Base-by-base conservation (phyloP, 2,888 invertebrate genomes). In the Anthoptus insignis region DNA sequence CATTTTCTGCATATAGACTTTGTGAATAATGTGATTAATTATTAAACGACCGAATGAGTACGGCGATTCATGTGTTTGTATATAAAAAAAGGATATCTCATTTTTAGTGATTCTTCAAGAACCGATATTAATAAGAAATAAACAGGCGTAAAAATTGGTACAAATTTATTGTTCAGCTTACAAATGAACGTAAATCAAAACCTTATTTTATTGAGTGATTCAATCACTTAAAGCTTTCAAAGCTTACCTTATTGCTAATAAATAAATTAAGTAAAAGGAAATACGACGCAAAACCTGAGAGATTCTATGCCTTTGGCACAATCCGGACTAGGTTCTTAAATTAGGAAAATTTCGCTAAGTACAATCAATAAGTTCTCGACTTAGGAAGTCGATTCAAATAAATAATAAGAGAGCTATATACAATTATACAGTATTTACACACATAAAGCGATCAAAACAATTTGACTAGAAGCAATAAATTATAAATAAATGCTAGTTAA, bases 231-330 rank as follows among this genome's bases (percentile, higher is more conserved):
- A 81, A 83, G 89, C 88, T 88, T 87, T 81, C 80, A 71, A 88
- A 89, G 89, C 91, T 84, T 74, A 73, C 69, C 69, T 77, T 77
- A 75, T 66, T 75, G 74, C 45, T 74, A 77, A 77, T 76, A 66
- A 39, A 74, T 71, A 71, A 81, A 77, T 79, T 79, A 79, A 74
- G 72, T 63, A 73, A 76, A 67, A 70, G 73, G 19, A 77, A 73
- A 54, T 37, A 77, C 74, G 73, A 71, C 73, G 71, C 65, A 70
- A 75, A 79, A 79, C 74, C 77, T 76, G 80, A 77, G 92, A 91
- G 91, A 91, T 90, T 89, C 86, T 68, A 84, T 86, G 90, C 90
- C 89, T 89, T 89, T 89, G 91, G 89, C 91, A 87, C 87, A 79
- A 78, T 75, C 76, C 76, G 81, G 86, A 89, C 89, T 89, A 89